Conservation (phyloP, 2,888 invertebrate genomes). For the Belgica antarctica region DNA sequence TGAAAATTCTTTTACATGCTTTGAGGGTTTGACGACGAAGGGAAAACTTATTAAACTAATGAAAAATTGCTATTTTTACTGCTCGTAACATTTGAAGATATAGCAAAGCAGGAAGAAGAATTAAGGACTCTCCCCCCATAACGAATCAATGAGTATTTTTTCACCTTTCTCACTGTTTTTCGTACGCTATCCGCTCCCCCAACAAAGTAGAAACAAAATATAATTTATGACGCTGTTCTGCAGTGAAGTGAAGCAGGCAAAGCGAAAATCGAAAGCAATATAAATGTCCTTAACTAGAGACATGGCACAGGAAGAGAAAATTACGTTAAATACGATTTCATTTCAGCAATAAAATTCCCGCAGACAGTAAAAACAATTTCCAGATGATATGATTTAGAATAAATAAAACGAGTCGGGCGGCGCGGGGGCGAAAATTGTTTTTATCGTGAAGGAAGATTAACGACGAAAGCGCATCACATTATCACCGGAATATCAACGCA, state of each 20-base stretch:
- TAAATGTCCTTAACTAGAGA: slow-evolving; percentile 36
- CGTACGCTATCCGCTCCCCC: not conserved
- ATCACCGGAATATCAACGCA: not conserved
- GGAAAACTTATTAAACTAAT: slow-evolving; percentile 42
- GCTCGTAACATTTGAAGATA: slow-evolving; percentile 33
- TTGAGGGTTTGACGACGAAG: slow-evolving; percentile 14
- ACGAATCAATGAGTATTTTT: slow-evolving; percentile 37
- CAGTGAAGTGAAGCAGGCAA: not conserved
- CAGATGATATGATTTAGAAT: slow-evolving; percentile 44
- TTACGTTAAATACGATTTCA: slow-evolving; percentile 43
- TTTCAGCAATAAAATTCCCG: slow-evolving; percentile 43
- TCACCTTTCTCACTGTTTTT: slow-evolving; percentile 25
- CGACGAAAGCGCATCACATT: not conserved
- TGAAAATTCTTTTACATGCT: slow-evolving; percentile 10
- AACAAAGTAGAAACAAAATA: not conserved
- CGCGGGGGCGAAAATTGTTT: not conserved
- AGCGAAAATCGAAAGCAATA: slow-evolving; percentile 24
- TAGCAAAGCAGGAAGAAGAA: slow-evolving; percentile 12
- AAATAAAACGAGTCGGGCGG: slow-evolving; percentile 25
- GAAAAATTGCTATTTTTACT: slow-evolving; percentile 43
- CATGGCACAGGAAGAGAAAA: slow-evolving; percentile 24
- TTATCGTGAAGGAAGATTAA: not conserved
- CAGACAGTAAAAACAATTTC: slow-evolving; percentile 44
- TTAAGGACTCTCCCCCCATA: not conserved
- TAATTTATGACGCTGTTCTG: slow-evolving; percentile 39